Evolutionary conservation across 2,113 vertebrate genomes (phyloP).

Genomic region (Motacilla alba): DNA sequence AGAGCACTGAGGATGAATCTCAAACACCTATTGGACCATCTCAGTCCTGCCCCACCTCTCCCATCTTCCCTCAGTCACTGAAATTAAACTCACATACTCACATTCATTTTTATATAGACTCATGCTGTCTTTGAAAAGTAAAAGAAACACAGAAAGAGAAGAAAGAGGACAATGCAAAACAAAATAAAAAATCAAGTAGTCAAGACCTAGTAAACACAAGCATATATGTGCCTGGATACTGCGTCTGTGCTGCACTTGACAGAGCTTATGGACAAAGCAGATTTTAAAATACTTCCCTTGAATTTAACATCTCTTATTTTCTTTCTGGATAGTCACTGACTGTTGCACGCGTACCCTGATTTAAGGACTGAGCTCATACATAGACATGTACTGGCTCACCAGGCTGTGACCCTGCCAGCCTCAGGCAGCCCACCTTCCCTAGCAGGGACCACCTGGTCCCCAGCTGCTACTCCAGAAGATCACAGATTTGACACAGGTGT

Average conservation of each 20-base stretch:
- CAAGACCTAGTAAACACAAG: background rate
- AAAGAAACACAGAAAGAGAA: background rate
- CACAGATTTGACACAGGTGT: background rate
- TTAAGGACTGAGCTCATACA: background rate
- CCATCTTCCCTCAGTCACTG: background rate
- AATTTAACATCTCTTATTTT: background rate
- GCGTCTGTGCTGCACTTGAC: background rate
- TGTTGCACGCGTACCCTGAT: background rate
- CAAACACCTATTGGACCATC: background rate
- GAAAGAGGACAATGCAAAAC: background rate
- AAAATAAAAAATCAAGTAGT: background rate
- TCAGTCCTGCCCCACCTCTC: fast-evolving
- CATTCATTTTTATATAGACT: background rate
- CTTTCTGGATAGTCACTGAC: background rate
- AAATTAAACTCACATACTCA: background rate
- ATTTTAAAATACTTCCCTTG: background rate
- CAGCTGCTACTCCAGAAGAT: background rate
- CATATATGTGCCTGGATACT: background rate
- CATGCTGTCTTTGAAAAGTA: background rate
- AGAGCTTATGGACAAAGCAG: background rate
- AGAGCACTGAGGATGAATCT: background rate
- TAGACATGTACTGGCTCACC: background rate
- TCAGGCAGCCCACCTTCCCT: background rate
- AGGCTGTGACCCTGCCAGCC: background rate
- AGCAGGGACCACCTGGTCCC: background rate